phyloP scores from a whole-genome alignment of 2,113 vertebrate species.

The Anseranas semipalmata region DNA sequence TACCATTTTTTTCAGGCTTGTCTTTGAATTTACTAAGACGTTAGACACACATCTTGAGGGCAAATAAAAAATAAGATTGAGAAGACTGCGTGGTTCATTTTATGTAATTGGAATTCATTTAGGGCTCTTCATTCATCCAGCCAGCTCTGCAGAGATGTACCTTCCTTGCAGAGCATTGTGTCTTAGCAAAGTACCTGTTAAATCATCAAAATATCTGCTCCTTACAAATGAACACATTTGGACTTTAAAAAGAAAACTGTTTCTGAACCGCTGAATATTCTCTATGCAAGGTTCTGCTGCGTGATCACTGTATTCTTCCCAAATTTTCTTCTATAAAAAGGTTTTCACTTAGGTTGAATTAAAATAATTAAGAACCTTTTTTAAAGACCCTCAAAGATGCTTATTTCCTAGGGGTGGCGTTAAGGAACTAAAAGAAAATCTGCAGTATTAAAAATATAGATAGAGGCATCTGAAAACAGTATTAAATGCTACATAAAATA shows the following conservation, averaged over 20 bases:
- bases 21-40: neutral
- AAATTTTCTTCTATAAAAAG: neutral
- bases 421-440: neutral
- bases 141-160: neutral
- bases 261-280: neutral
- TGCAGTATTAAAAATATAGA: neutral
- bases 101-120: neutral
- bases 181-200: neutral
- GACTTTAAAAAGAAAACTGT: neutral
- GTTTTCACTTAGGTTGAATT: neutral
- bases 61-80: neutral
- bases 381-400: neutral
- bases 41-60: neutral
- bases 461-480: neutral
- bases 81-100: neutral
- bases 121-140: neutral
- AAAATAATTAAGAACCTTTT: neutral
- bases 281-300: neutral
- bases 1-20: neutral
- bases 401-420: neutral
- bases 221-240: neutral
- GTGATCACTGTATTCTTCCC: neutral
- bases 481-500: neutral
- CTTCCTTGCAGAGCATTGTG: neutral
- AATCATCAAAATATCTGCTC: neutral